phyloP scores from a whole-genome alignment of 2,888 invertebrate species.

The Amblyjoppa proteus region DNA sequence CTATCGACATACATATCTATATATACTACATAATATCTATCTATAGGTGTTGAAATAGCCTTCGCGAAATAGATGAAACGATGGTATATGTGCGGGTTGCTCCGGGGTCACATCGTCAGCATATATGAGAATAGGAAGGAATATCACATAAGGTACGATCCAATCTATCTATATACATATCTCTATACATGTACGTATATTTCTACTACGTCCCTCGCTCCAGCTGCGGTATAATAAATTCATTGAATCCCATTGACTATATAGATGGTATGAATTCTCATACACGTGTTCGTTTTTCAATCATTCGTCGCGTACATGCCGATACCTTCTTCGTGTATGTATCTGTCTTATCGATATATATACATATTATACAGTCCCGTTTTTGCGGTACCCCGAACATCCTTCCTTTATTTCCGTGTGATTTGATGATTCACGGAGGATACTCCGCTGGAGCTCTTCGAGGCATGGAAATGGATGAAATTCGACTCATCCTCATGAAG shows the following conservation, averaged over 20 bases:
- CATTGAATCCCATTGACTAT: slow-evolving; percentile 57
- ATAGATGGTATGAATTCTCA: slow-evolving; percentile 21
- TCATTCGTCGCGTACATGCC: slow-evolving; percentile 28
- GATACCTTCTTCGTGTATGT: neutral
- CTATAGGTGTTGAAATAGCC: slow-evolving; percentile 47
- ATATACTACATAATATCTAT: slow-evolving; percentile 26
- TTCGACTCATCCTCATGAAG: slow-evolving; percentile 52
- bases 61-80: slow-evolving; percentile 60
- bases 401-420: slow-evolving; percentile 22
- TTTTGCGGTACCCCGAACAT: slow-evolving; percentile 3
- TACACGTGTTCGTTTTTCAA: slow-evolving; percentile 28
- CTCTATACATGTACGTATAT: slow-evolving; percentile 34
- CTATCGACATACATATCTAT: slow-evolving; percentile 21
- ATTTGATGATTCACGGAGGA: slow-evolving; percentile 6
- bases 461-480: slow-evolving; percentile 47
- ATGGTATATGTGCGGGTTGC: slow-evolving; percentile 13
- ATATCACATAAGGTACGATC: slow-evolving; percentile 37
- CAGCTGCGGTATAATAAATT: slow-evolving; percentile 42
- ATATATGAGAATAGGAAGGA: slow-evolving; percentile 25
- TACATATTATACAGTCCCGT: neutral
- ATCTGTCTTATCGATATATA: slow-evolving; percentile 12
- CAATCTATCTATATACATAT: slow-evolving; percentile 29
- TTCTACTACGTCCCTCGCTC: neutral
- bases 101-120: slow-evolving; percentile 39
- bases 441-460: slow-evolving; percentile 36